Conservation (phyloP, 1,140 invertebrate genomes). For the Drosophila persimilis region DNA sequence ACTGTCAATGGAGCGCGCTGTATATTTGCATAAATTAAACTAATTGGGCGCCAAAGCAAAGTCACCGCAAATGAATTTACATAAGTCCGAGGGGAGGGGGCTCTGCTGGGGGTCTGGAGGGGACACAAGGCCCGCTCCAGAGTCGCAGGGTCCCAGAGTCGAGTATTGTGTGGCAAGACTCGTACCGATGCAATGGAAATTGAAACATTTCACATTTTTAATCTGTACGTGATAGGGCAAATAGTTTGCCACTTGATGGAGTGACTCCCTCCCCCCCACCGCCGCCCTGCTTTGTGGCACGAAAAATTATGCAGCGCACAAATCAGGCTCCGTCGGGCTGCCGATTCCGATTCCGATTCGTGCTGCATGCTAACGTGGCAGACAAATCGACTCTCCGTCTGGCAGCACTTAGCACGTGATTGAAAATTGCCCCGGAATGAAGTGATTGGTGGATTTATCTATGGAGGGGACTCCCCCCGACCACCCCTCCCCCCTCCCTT, state of each 20-base stretch:
- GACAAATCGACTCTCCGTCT: conserved; percentile 73
- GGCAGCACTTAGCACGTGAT: conserved; percentile 77
- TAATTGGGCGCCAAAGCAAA: conserved; percentile 52
- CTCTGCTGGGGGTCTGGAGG: neutral
- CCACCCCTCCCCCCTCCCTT: too few relatives aligned
- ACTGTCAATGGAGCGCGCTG: conserved; percentile 33
- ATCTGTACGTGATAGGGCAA: conserved; percentile 81
- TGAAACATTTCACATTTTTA: conserved; percentile 81
- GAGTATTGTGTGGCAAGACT: conserved; percentile 47
- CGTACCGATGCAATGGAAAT: conserved; percentile 21
- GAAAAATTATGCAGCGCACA: conserved; percentile 71
- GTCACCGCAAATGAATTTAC: conserved; percentile 47
- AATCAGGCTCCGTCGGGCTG: conserved; percentile 27
- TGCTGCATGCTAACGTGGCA: conserved; percentile 68
- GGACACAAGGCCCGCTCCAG: neutral
- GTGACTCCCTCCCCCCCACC: neutral
- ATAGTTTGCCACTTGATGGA: conserved; percentile 70
- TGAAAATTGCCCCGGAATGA: conserved; percentile 74
- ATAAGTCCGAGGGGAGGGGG: conserved; percentile 36
- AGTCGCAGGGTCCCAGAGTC: conserved; percentile 1
- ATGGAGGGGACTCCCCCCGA: neutral
- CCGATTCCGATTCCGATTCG: neutral
- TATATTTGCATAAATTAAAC: conserved; percentile 50
- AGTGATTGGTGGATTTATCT: conserved; percentile 60
- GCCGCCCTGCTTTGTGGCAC: conserved; percentile 41